Conservation (phyloP, 2,888 invertebrate species). For the Orchesella flavescens region DNA sequence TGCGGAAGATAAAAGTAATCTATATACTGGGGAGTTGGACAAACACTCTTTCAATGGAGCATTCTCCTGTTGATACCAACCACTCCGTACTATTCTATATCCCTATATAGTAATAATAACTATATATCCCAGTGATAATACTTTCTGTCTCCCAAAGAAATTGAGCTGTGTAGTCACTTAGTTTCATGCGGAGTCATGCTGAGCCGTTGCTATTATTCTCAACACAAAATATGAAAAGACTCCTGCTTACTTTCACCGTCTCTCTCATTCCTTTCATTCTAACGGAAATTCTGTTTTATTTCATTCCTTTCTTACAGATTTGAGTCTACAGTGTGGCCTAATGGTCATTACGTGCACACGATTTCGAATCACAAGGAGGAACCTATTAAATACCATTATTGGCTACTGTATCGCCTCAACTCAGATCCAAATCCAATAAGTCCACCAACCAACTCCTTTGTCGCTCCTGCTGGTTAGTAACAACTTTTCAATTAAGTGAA, state of each 20-base stretch:
- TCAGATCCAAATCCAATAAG: conserved; percentile 85
- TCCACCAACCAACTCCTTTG: conserved; percentile 89
- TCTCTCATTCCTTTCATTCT: conserved; percentile 3
- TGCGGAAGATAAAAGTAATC: too few species aligned
- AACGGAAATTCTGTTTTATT: conserved; percentile 3
- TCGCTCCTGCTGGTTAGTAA: conserved; percentile 87
- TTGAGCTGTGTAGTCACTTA: conserved; percentile 1
- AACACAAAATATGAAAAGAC: conserved; percentile 5
- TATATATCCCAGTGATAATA: too few species aligned
- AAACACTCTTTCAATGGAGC: too few species aligned
- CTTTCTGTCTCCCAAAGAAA: too few species aligned
- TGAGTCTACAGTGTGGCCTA: conserved; percentile 91
- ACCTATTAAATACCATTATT: conserved; percentile 89
- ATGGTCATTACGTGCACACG: conserved; percentile 92
- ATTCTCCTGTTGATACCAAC: not conserved
- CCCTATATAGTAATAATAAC: too few species aligned
- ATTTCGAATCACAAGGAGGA: conserved; percentile 86
- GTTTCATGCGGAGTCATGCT: conserved; percentile 13
- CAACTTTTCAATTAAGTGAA: conserved; percentile 56
- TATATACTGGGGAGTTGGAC: too few species aligned
- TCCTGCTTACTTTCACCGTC: not conserved
- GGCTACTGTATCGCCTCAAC: conserved; percentile 88
- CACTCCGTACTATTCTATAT: too few species aligned
- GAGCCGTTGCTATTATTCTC: conserved; percentile 13
- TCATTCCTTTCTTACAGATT: conserved; percentile 78